Evolutionary conservation across 2,888 invertebrate species (phyloP).

Genomic region (Cryptosula pallasiana): DNA sequence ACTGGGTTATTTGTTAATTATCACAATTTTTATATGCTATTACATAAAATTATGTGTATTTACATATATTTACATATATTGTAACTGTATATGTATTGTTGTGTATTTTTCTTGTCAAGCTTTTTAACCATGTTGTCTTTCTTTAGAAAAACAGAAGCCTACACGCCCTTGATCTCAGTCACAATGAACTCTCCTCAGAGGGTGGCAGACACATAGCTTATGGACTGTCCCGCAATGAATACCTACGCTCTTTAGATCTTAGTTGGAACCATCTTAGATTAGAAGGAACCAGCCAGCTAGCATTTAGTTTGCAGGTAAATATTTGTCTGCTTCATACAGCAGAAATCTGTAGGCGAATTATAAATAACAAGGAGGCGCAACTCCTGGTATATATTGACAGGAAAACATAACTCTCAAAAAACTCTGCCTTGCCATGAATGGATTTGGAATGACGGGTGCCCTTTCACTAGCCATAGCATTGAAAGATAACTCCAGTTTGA

Average conservation of each 20-base stretch:
- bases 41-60: too few relatives aligned
- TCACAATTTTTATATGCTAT: too few relatives aligned
- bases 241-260: constrained; percentile 27
- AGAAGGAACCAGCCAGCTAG: constrained; percentile 28
- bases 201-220: constrained; percentile 27
- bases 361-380: too few relatives aligned
- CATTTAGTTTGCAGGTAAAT: constrained; percentile 27
- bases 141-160: constrained; percentile 28
- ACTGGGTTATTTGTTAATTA: too few relatives aligned
- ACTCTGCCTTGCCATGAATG: constrained; percentile 30
- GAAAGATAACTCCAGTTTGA: constrained; percentile 27
- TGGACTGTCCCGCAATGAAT: constrained; percentile 27
- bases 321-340: too few relatives aligned
- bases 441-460: constrained; percentile 28
- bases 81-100: too few relatives aligned
- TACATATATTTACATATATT: too few relatives aligned
- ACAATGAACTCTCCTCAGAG: constrained; percentile 27
- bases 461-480: constrained; percentile 27
- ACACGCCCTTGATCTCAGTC: constrained; percentile 28
- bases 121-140: not conserved
- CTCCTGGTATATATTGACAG: constrained; percentile 1
- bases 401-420: constrained; percentile 27
- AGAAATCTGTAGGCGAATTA: too few relatives aligned
- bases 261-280: constrained; percentile 31
- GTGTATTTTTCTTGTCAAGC: too few relatives aligned